Conservation (phyloP, 2,113 vertebrate genomes). For the Capra hircus region DNA sequence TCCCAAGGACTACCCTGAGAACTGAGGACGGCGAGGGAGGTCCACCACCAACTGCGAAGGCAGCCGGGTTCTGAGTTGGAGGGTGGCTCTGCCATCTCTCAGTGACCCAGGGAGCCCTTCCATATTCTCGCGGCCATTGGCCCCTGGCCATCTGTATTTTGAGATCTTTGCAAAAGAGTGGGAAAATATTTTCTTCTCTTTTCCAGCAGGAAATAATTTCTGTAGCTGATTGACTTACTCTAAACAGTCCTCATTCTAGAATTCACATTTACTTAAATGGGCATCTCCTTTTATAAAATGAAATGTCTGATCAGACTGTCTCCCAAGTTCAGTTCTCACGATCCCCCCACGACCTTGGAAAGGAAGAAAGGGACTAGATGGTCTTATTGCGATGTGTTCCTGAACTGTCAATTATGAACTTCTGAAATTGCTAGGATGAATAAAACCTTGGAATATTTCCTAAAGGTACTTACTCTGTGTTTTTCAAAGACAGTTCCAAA, state of each 20-base stretch:
- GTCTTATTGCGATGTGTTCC: conserved; percentile 67
- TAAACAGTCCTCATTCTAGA: conserved; percentile 48
- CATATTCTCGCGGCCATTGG: not conserved
- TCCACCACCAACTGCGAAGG: too few species aligned
- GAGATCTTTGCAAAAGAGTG: conserved; percentile 52
- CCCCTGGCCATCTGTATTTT: conserved; percentile 63
- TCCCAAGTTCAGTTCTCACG: conserved; percentile 34
- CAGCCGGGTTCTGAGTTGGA: not conserved
- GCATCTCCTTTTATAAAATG: not conserved
- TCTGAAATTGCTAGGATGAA: conserved; percentile 56
- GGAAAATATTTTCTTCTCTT: conserved; percentile 65
- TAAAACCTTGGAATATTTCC: conserved; percentile 43
- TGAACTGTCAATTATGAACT: conserved; percentile 56
- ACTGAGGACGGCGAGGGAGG: not conserved
- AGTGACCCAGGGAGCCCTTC: conserved; percentile 20
- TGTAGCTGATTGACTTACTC: conserved; percentile 41
- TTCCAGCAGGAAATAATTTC: conserved; percentile 58
- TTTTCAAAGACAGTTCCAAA: not conserved
- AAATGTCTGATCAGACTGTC: conserved; percentile 8
- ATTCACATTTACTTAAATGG: conserved; percentile 32
- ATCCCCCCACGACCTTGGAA: conserved; percentile 59
- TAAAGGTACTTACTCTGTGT: conserved; percentile 19
- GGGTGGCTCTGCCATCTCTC: not conserved
- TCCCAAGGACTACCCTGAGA: fast-evolving
- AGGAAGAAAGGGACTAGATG: conserved; percentile 56